Evolutionary conservation across 2,888 invertebrate genomes (phyloP).

Genomic region (Abrostola tripartita): DNA sequence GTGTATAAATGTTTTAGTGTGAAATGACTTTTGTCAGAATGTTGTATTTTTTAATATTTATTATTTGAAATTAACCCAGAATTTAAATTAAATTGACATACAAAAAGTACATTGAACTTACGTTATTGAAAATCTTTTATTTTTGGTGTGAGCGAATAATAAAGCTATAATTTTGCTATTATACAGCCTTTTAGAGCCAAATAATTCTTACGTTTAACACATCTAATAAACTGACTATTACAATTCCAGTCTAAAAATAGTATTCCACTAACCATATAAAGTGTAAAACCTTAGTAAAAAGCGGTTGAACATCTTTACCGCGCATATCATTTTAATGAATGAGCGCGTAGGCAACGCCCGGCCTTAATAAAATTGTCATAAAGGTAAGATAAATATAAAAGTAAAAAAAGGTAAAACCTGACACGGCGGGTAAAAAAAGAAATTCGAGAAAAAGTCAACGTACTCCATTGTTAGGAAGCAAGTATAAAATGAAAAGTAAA

Average conservation of each 20-base stretch:
- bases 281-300: conserved; percentile 38
- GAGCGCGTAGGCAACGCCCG: conserved; percentile 68
- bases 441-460: conserved; percentile 67
- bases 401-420: conserved; percentile 61
- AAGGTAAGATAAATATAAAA: conserved; percentile 75
- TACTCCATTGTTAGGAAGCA: conserved; percentile 67
- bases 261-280: conserved; percentile 13
- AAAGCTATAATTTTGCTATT: background rate
- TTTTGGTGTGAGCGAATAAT: too few species aligned
- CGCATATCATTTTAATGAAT: conserved; percentile 78
- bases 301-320: conserved; percentile 56
- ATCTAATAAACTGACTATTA: conserved; percentile 10
- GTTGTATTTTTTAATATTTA: conserved; percentile 2
- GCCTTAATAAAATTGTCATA: conserved; percentile 84
- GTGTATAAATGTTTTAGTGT: conserved; percentile 19
- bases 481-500: conserved; percentile 61
- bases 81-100: too few species aligned
- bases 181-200: background rate
- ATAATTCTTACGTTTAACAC: conserved; percentile 5
- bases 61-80: background rate
- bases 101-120: conserved; percentile 1
- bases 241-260: conserved; percentile 8
- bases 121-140: too few species aligned
- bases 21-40: conserved; percentile 18
- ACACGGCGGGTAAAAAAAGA: conserved; percentile 59